phyloP scores from a whole-genome alignment of 2,113 vertebrate species.

The Ctenodactylus gundi region DNA sequence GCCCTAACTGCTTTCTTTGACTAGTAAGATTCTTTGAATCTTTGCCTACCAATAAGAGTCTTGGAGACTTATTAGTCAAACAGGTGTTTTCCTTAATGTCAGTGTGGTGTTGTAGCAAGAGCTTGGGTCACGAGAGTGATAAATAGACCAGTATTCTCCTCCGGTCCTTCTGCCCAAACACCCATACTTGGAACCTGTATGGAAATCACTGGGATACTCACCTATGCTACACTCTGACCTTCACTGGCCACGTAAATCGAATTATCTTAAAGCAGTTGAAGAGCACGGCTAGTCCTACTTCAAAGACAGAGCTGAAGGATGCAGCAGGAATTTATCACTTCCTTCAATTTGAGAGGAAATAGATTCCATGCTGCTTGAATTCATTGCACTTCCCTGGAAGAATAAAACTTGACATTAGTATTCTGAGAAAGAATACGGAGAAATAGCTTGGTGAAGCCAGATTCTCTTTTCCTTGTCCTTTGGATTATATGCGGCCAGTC shows the following conservation, averaged over 20 bases:
- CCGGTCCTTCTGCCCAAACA: background rate
- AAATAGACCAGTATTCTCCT: background rate
- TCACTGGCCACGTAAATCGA: background rate
- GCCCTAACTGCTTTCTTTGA: background rate
- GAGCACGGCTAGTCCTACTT: background rate
- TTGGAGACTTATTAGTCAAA: background rate
- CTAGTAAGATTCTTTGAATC: too few species aligned
- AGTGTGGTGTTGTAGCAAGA: background rate
- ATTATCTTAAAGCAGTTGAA: background rate
- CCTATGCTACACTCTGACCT: background rate
- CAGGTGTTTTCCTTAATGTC: background rate
- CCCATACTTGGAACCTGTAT: background rate
- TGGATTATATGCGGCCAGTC: background rate
- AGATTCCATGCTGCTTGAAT: background rate
- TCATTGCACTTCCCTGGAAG: background rate
- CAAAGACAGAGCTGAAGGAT: background rate
- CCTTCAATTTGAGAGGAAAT: background rate
- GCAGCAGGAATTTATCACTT: background rate
- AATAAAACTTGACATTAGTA: background rate
- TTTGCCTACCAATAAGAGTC: too few species aligned
- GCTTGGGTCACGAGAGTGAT: background rate
- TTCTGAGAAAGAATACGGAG: background rate
- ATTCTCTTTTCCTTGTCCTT: background rate
- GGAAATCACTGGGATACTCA: background rate
- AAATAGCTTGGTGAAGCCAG: background rate